A percentile compares a stretch with the other conserved stretches of the same genome.
Conservation (phyloP, 2,888 invertebrate genomes). For the Beris morrisii region DNA sequence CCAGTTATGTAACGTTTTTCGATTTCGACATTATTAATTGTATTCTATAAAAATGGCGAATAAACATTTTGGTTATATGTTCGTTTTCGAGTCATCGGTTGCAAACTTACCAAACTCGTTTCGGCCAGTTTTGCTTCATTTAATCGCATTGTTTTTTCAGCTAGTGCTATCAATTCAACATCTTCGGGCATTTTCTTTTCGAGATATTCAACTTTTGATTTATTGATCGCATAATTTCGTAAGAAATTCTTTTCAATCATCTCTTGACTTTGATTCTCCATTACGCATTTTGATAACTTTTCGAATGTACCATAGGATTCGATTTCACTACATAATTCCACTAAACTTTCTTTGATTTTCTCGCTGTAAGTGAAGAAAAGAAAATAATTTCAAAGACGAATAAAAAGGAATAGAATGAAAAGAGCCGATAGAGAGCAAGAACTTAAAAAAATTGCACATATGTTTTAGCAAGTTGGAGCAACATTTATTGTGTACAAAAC, state of each 20-base stretch:
- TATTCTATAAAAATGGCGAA: constrained; percentile 3
- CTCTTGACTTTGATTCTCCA: not conserved
- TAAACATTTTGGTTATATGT: not conserved
- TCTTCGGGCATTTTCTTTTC: constrained; percentile 2
- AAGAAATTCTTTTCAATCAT: not conserved
- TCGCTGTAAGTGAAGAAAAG: constrained; percentile 11
- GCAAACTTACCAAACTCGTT: constrained; percentile 2
- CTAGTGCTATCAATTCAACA: not conserved
- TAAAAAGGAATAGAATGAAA: too few relatives aligned
- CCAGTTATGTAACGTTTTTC: not conserved
- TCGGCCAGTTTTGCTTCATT: not conserved
- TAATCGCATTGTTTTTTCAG: not conserved
- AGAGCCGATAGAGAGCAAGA: too few relatives aligned
- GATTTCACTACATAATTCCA: constrained; percentile 12
- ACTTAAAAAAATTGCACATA: too few relatives aligned
- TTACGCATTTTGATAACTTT: not conserved
- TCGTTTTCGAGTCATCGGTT: not conserved
- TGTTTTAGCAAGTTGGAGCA: too few relatives aligned
- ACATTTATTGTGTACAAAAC: too few relatives aligned
- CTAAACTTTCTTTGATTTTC: constrained; percentile 4
- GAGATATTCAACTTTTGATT: constrained; percentile 7
- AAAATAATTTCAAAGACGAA: too few relatives aligned
- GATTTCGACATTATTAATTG: not conserved
- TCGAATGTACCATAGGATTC: constrained; percentile 17
- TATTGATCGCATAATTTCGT: constrained; percentile 9